Base-by-base conservation (phyloP, 2,113 vertebrate species). In the Mellivora capensis region DNA sequence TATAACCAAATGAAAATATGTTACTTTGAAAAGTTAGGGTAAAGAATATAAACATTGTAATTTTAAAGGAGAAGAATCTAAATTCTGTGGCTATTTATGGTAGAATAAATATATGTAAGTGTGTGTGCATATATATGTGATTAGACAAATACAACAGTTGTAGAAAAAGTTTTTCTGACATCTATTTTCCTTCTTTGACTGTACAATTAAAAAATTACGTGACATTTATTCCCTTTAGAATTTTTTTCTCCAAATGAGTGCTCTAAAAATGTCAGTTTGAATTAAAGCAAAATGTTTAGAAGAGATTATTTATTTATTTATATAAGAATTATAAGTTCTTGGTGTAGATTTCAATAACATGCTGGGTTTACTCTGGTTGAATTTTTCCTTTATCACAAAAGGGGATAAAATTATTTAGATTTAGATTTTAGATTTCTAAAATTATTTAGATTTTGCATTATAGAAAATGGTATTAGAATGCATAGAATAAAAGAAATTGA, bases 271-370 rank as follows among this genome's bases (percentile, higher is more conserved):
- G 98, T 98, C 98, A 98, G 91, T 98, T 98, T 97, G 97, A 96
- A 98, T 99, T 98, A 98, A 97, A 98, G 91, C 49, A 57, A 97
- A 85, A 81, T 98, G 77, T 98, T 97, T 97, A 85, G 98, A 97
- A 96, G 94, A 98, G 93, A 96, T 98, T 90, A 99, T 62, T 99
- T 99, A 99, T 99, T 99, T 98, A 98, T 99, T n/a, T n/a, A n/a
- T n/a, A n/a, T n/a, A n/a, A n/a, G n/a, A n/a, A n/a, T n/a, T n/a
- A n/a, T n/a, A n/a, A n/a, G 93, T 96, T 98, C 96, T 94, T 98
- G 91, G 98, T 98, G 97, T 98, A 97, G 98, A 98, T 98, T 98
- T 98, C 95, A 98, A 44, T 97, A 97, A 80, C 94, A 44, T 98
- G 79, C 94, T 98, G 94, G 97, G 82, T 86, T 92, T 94, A 96